Evolutionary conservation across 2,888 invertebrate genomes (phyloP), one percentile per base, ranked within the genome.

Genomic region (Diloba caeruleocephala): DNA sequence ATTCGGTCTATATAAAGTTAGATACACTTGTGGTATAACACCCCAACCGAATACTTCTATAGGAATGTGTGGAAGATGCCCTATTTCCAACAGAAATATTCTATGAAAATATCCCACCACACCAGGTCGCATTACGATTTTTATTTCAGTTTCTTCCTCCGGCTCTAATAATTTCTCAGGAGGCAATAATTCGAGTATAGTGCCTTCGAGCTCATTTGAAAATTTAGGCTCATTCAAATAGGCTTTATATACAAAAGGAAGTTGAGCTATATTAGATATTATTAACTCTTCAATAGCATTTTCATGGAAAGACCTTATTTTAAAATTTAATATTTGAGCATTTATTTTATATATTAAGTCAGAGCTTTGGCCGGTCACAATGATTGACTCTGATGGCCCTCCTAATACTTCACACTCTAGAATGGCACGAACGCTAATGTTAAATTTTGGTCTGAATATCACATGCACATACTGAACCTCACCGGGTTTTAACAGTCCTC

Each of bases 11-110:
- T 89, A 90, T 14, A 95, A 73, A 32, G 84, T 83, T 17, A 95
- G 76, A 74, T 94, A 94, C 21, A 95, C 79, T 88, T 96, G 96
- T 2, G 95, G 94, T 52, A 94, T 90, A 1, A 94, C 94, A 8
- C 94, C 95, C 83, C 93, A 94, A 23, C 95, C 95, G 61, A 84
- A 88, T 2, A 95, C 90, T 52, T 88, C 88, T 33, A 96, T 90
- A 0, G 85, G 79, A 34, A 94, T 78, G n/a, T 94, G 90, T 33
- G 94, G 90, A 28, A 94, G 78, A 77, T 94, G 93, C 1, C 92
- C 95, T 28, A 95, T 87, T 93, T 95, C 88, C 59, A 94, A 84
- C 51, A 87, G 67, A 76, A 91, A 90, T 33, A 74, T 75, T 69
- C 92, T 89, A 4, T 88, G 78, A 71, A 95, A 95, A 70, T 89